phyloP scores from a whole-genome alignment of 2,888 invertebrate genomes.

The Metopia argyrocephala region DNA sequence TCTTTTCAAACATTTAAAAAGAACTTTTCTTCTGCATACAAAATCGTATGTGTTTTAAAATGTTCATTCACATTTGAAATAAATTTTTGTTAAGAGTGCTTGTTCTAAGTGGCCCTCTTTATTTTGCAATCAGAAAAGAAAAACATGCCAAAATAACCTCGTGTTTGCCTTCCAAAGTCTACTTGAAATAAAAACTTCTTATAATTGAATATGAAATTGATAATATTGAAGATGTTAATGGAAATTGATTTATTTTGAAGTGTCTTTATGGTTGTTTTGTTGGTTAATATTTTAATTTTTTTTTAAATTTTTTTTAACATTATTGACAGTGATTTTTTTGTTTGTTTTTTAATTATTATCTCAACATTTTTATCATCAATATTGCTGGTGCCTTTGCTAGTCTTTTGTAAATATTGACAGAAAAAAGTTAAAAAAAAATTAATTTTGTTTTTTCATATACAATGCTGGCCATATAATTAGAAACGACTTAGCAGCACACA shows the following conservation, averaged over 20 bases:
- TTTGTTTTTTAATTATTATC: not conserved
- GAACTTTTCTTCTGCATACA: too few species aligned
- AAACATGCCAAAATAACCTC: not conserved
- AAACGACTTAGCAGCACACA: too few species aligned
- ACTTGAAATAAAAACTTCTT: conserved; percentile 20
- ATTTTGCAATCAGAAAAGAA: not conserved
- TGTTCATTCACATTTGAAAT: not conserved
- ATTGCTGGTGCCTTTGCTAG: not conserved
- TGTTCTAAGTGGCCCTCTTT: not conserved
- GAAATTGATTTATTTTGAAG: conserved; percentile 23
- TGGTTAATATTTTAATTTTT: not conserved
- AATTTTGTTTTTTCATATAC: too few species aligned
- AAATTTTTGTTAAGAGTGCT: not conserved
- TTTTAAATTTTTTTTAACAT: not conserved
- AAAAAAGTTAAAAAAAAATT: conserved; percentile 5
- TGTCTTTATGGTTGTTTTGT: not conserved
- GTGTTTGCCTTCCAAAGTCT: not conserved
- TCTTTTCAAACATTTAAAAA: too few species aligned
- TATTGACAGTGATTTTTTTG: conserved; percentile 15
- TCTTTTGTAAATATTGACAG: not conserved
- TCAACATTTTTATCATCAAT: not conserved
- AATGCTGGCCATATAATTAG: too few species aligned
- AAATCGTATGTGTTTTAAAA: too few species aligned
- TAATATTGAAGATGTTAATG: conserved; percentile 11
- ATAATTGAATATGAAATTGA: not conserved